Evolutionary conservation across 1,140 invertebrate genomes (phyloP).

Genomic region (Drosophila nigromelanica): DNA sequence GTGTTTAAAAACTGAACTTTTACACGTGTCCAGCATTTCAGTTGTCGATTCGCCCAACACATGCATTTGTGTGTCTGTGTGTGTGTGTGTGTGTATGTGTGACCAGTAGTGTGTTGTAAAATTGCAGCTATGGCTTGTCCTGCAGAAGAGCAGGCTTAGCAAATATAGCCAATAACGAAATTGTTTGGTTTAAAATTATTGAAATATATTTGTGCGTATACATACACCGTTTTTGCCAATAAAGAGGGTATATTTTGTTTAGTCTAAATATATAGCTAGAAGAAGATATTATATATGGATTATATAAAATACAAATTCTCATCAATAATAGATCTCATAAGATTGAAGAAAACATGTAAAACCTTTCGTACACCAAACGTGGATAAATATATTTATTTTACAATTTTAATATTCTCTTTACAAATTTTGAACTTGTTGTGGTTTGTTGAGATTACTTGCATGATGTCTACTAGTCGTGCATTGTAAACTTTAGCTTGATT

Average conservation of each 20-base stretch:
- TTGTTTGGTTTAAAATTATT: slow-evolving; percentile 44
- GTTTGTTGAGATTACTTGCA: background rate
- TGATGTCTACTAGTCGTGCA: background rate
- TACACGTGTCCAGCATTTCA: slow-evolving; percentile 76
- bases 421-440: too few species aligned
- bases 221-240: background rate
- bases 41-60: slow-evolving; percentile 29
- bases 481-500: slow-evolving; percentile 37
- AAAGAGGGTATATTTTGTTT: background rate
- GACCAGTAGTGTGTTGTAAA: background rate
- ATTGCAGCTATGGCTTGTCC: slow-evolving; percentile 1
- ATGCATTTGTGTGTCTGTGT: background rate
- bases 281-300: too few species aligned
- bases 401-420: too few species aligned
- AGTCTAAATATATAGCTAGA: background rate
- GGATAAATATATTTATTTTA: too few species aligned
- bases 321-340: too few species aligned
- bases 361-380: too few species aligned
- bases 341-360: too few species aligned
- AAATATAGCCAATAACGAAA: slow-evolving; percentile 51
- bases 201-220: slow-evolving; percentile 50
- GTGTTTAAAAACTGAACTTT: slow-evolving; percentile 77
- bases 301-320: too few species aligned
- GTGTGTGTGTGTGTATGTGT: slow-evolving; percentile 1
- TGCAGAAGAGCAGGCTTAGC: background rate